These are phyloP conservation scores for Anser brachyrhynchus DNA, from an alignment of 2,113 vertebrate genomes.

Conservation along the genomic window DNA sequence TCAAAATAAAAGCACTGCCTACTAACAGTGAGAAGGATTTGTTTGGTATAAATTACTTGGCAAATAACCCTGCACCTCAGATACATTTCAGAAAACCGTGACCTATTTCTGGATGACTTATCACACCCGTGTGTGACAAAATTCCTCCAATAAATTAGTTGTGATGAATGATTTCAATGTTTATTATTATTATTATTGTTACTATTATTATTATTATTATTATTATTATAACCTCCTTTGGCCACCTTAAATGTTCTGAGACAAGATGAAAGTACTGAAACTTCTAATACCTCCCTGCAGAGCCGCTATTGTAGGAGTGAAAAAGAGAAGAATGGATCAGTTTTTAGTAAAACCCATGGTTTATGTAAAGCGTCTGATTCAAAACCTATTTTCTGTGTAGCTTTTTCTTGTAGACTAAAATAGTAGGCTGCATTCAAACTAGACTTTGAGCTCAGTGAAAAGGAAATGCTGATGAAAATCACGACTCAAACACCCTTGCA, in stretches of 20 bases:
- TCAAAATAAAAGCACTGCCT: background rate
- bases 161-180: constrained; percentile 1
- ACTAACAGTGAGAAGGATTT: constrained; percentile 33
- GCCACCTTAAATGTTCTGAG: constrained; percentile 64
- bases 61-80: constrained; percentile 22
- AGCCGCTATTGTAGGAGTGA: constrained; percentile 54
- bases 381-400: constrained; percentile 73
- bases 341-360: constrained; percentile 77
- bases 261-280: constrained; percentile 78
- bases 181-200: background rate
- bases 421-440: constrained; percentile 67
- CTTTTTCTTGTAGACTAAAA: constrained; percentile 67
- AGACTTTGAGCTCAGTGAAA: constrained; percentile 57
- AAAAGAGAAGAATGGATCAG: constrained; percentile 71
- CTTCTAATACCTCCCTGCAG: constrained; percentile 61
- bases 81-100: constrained; percentile 16
- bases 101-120: constrained; percentile 42
- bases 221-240: background rate
- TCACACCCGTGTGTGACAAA: background rate
- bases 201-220: background rate
- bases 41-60: constrained; percentile 18
- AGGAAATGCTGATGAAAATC: constrained; percentile 67
- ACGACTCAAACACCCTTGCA: constrained; percentile 48
- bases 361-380: constrained; percentile 84
- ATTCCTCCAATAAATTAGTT: constrained; percentile 17